Evolutionary conservation across 2,113 vertebrate species (phyloP).

Genomic region (Scophthalmus maximus): DNA sequence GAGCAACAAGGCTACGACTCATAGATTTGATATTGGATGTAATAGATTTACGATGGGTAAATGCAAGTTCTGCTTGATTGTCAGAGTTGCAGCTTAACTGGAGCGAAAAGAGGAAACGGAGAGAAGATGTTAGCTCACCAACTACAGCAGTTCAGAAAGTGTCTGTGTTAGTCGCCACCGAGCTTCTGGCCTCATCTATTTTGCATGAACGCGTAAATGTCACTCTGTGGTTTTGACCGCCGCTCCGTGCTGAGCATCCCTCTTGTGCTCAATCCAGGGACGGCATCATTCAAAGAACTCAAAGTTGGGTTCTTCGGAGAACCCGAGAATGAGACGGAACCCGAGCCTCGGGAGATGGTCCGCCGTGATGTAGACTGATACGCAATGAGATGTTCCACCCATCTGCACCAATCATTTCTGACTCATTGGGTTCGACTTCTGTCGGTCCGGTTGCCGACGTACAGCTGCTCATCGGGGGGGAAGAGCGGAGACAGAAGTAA

Average conservation of each 20-base stretch:
- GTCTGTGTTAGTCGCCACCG: neutral
- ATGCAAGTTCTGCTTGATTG: neutral
- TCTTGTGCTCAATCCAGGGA: neutral
- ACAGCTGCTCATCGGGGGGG: neutral
- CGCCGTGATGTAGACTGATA: no score
- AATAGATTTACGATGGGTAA: no score
- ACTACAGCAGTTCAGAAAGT: neutral
- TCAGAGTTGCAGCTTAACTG: neutral
- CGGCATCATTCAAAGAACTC: neutral
- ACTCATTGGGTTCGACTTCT: neutral
- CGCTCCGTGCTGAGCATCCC: neutral
- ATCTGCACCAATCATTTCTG: slow-evolving; percentile 17
- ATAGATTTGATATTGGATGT: no score
- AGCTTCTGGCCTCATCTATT: slow-evolving; percentile 2
- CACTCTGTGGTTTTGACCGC: neutral
- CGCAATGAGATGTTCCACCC: neutral
- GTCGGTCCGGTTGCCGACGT: no score
- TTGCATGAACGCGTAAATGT: neutral
- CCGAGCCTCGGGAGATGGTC: neutral
- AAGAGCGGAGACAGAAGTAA: neutral
- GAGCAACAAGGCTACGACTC: no score
- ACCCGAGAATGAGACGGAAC: neutral
- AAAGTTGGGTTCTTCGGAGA: neutral
- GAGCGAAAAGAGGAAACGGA: no score
- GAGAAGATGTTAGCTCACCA: neutral